Evolutionary conservation across 2,888 invertebrate genomes (phyloP).

Genomic region (Maniola hyperantus): DNA sequence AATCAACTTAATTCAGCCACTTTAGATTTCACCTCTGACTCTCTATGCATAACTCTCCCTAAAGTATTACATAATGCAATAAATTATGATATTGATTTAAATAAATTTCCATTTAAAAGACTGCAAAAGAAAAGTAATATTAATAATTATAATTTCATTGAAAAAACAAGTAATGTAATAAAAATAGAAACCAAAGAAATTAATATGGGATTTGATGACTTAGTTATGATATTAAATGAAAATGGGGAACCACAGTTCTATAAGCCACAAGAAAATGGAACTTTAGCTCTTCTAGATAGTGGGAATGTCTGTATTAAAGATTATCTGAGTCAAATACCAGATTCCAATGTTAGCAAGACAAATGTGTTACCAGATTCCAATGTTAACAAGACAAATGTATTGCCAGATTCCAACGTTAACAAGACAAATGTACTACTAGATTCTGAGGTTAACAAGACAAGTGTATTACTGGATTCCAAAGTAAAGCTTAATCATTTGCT

Average conservation of each 20-base stretch:
- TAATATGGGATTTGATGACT: slow-evolving; percentile 30
- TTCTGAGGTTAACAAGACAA: background rate
- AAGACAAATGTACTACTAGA: slow-evolving; percentile 11
- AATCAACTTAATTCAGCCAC: slow-evolving; percentile 50
- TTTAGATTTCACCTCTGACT: slow-evolving; percentile 45
- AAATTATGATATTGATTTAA: slow-evolving; percentile 53
- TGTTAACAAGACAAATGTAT: too few species aligned
- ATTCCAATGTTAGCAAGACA: background rate
- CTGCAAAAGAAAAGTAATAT: slow-evolving; percentile 12
- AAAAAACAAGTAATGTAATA: slow-evolving; percentile 9
- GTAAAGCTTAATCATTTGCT: background rate
- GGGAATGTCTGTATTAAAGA: slow-evolving; percentile 14
- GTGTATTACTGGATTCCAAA: background rate
- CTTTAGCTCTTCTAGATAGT: slow-evolving; percentile 40
- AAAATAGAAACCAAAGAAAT: slow-evolving; percentile 25
- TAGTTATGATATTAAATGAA: slow-evolving; percentile 57
- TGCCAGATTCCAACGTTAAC: slow-evolving; percentile 13
- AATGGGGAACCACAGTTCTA: slow-evolving; percentile 48
- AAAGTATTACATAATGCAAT: slow-evolving; percentile 42
- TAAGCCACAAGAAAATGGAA: slow-evolving; percentile 45
- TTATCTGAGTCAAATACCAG: slow-evolving; percentile 18
- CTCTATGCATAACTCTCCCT: slow-evolving; percentile 60
- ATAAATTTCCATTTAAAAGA: slow-evolving; percentile 46
- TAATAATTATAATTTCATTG: slow-evolving; percentile 17
- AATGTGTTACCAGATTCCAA: slow-evolving; percentile 9